These are phyloP conservation scores for Yponomeuta cagnagella DNA, from an alignment of 2,888 invertebrate genomes.

Conservation along the genomic window DNA sequence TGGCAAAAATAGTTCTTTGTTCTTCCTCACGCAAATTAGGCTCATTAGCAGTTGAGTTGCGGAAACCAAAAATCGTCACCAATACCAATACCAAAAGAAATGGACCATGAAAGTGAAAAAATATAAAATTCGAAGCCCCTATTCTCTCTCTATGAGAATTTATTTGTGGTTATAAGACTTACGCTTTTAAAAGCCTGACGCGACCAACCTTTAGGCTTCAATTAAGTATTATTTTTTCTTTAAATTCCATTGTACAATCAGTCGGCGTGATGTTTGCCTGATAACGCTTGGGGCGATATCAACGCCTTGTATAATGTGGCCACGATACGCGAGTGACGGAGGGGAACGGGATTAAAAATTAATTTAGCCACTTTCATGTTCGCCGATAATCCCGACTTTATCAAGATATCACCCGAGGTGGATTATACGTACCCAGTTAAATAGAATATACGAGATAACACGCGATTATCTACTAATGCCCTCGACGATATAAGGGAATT, in stretches of 20 bases:
- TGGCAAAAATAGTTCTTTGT: too few relatives aligned
- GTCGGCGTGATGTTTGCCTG: slow-evolving; percentile 12
- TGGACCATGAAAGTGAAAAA: too few relatives aligned
- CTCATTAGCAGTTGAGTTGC: too few relatives aligned
- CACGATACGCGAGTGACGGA: slow-evolving; percentile 51
- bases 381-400: slow-evolving; percentile 70
- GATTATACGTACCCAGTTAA: slow-evolving; percentile 68
- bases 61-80: too few relatives aligned
- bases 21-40: too few relatives aligned
- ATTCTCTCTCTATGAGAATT: too few relatives aligned
- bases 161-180: too few relatives aligned
- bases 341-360: slow-evolving; percentile 71
- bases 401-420: slow-evolving; percentile 69
- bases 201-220: too few relatives aligned
- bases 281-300: slow-evolving; percentile 26
- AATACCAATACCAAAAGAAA: too few relatives aligned
- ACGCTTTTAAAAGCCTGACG: too few relatives aligned
- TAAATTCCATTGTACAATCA: slow-evolving; percentile 10
- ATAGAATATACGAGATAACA: slow-evolving; percentile 61
- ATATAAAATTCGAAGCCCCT: too few relatives aligned
- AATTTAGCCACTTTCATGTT: slow-evolving; percentile 71
- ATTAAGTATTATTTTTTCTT: background rate
- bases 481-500: slow-evolving; percentile 16
- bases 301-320: slow-evolving; percentile 44
- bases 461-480: slow-evolving; percentile 49